A percentile compares a stretch with the other conserved stretches of the same genome.
Evolutionary conservation across 2,888 invertebrate genomes (phyloP).

Genomic region (Polydrusus tereticollis): DNA sequence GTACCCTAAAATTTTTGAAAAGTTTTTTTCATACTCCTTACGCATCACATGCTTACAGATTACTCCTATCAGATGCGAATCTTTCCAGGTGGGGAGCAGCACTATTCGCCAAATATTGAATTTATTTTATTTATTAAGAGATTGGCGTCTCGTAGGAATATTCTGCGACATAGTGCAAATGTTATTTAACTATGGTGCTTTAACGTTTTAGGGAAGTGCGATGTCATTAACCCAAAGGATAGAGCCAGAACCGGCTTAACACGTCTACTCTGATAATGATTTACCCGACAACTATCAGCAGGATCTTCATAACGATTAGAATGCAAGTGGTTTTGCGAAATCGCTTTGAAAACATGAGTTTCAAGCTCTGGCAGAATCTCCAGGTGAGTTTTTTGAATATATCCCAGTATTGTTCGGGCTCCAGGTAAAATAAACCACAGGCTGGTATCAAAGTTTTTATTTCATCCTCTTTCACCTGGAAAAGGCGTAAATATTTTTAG

Average conservation of each 20-base stretch:
- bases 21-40: neutral
- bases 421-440: constrained; percentile 52
- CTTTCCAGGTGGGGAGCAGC: too few species aligned
- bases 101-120: too few species aligned
- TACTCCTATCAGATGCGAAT: too few species aligned
- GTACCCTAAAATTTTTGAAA: constrained; percentile 32
- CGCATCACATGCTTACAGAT: too few species aligned
- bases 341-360: constrained; percentile 51
- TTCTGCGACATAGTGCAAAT: too few species aligned
- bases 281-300: constrained; percentile 55
- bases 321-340: constrained; percentile 51
- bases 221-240: neutral
- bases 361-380: constrained; percentile 48
- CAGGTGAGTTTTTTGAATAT: constrained; percentile 27
- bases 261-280: neutral
- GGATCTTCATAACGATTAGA: constrained; percentile 52
- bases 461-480: constrained; percentile 53
- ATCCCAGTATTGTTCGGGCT: constrained; percentile 30
- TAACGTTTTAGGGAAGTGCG: too few species aligned
- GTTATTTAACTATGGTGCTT: too few species aligned
- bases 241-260: neutral
- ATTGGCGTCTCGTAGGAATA: too few species aligned
- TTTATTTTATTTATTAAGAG: too few species aligned
- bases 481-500: neutral
- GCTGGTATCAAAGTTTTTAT: constrained; percentile 53